A percentile compares a stretch with the other conserved stretches of the same genome.
phyloP scores from a whole-genome alignment of 1,140 invertebrate genomes.

The Penaeus japonicus region DNA sequence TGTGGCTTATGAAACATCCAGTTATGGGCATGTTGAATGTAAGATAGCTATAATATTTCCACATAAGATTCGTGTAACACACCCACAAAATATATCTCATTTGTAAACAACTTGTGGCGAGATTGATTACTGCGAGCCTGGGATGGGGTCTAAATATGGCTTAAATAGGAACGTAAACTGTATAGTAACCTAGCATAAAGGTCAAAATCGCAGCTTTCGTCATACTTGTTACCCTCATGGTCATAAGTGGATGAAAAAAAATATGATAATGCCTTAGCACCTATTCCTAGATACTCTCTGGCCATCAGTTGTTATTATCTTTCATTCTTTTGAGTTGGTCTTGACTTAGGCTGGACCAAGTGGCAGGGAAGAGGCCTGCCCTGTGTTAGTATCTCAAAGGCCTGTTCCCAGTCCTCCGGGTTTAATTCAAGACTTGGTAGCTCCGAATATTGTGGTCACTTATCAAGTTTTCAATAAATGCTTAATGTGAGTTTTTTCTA shows the following conservation, averaged over 20 bases:
- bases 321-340: slow-evolving; percentile 42
- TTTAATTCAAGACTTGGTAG: slow-evolving; percentile 42
- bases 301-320: slow-evolving; percentile 48
- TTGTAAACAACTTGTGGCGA: slow-evolving; percentile 21
- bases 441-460: slow-evolving; percentile 53
- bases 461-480: slow-evolving; percentile 56
- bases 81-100: slow-evolving; percentile 23
- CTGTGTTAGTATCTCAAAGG: slow-evolving; percentile 6
- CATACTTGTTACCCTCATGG: slow-evolving; percentile 31
- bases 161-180: not conserved
- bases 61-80: slow-evolving; percentile 17
- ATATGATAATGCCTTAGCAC: slow-evolving; percentile 54
- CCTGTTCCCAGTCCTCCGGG: slow-evolving; percentile 19
- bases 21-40: slow-evolving; percentile 54
- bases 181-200: slow-evolving; percentile 4
- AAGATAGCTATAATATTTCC: slow-evolving; percentile 43
- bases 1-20: slow-evolving; percentile 53
- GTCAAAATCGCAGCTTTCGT: slow-evolving; percentile 11
- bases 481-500: slow-evolving; percentile 36
- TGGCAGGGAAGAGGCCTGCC: not conserved
- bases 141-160: slow-evolving; percentile 18
- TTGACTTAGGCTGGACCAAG: slow-evolving; percentile 31
- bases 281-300: slow-evolving; percentile 48
- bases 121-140: slow-evolving; percentile 1
- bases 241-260: slow-evolving; percentile 46